Evolutionary conservation across 53 echinoderm and acorn worm genomes (phyloP).

Genomic region (Mesocentrotus franciscanus): DNA sequence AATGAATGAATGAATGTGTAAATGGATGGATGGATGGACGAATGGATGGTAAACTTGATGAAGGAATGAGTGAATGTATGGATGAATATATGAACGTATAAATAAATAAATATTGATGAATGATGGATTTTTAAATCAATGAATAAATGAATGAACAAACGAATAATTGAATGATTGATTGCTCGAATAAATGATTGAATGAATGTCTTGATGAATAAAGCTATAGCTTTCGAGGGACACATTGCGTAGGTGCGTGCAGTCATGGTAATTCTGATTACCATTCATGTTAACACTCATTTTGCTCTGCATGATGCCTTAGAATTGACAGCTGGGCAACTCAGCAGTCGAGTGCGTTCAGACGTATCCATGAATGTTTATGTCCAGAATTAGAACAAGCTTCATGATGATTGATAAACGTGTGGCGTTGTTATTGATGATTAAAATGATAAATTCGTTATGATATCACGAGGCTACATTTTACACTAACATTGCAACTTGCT

Average conservation of each 20-base stretch:
- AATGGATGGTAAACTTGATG: too few species aligned
- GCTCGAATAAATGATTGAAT: too few species aligned
- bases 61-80: too few species aligned
- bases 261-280: neutral
- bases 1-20: neutral
- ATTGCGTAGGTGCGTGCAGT: neutral
- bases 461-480: neutral
- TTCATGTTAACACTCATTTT: neutral
- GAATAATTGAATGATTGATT: neutral
- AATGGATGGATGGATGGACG: neutral
- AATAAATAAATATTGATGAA: neutral
- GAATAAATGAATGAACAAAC: neutral
- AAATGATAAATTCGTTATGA: neutral
- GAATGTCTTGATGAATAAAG: neutral
- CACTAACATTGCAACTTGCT: too few species aligned
- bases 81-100: neutral
- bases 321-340: neutral
- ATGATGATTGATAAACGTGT: neutral
- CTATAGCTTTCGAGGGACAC: neutral
- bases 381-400: neutral
- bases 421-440: neutral
- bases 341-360: neutral
- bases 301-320: neutral
- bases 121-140: neutral
- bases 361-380: neutral